Evolutionary conservation across 2,113 vertebrate species (phyloP), one percentile per base, ranked within the genome.

Genomic region (Brachirus orientalis): DNA sequence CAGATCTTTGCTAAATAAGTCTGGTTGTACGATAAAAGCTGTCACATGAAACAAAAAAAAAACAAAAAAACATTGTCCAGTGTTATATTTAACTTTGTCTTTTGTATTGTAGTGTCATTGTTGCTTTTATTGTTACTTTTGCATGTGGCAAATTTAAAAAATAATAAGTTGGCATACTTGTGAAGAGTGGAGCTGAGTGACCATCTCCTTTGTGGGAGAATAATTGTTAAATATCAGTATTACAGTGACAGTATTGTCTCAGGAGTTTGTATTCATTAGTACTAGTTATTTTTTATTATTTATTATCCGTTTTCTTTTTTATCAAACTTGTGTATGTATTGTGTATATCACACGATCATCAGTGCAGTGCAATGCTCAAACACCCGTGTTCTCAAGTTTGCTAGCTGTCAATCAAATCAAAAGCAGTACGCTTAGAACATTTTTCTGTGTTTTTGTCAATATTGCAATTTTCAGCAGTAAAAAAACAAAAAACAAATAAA

Each of bases 341-440:
- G 22, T 41, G 22, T 61, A 43, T 65, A 51, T 72, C 65, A 83
- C 52, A 58, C 18, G 61, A 72, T 75, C 75, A 81, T 85, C 56
- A 73, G 75, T 80, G 77, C 81, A 79, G 79, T 87, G 75, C 70
- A 82, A 64, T 68, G 77, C 76, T 83, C 62, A 6, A 81, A 59
- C 48, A 75, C 50, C 64, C 36, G 72, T 86, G 89, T 90, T 91
- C 82, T 88, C 75, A 90, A 87, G 84, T 88, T 85, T 88, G 86
- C 86, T 86, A 8, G 80, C 89, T 88, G 80, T 84, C 89, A 89
- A 89, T 90, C 88, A 90, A 91, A 89, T 87, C 89, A 88, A 88
- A 87, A 88, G 89, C 90, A 72, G 87, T 83, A 84, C 1, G 64
- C 86, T 87, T 85, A 84, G 86, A 88, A 88, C 86, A 86, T 68